Base-by-base conservation (phyloP, 1,140 invertebrate species). In the Heterodera carotae region DNA sequence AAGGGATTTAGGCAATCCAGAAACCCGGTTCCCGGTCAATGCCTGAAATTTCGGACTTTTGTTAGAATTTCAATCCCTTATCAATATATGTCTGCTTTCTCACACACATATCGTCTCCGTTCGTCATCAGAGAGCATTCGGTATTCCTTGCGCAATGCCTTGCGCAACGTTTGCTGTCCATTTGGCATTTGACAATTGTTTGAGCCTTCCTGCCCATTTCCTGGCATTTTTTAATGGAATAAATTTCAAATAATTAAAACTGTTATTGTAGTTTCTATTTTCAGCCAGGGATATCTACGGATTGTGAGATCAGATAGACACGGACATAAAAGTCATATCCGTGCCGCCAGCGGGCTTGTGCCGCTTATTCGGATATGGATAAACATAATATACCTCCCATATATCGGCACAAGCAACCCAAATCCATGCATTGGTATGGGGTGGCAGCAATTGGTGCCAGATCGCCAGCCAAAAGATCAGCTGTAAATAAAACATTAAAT, bases 371-470 rank as follows among this genome's bases (percentile, higher is more conserved):
- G n/a, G n/a, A n/a, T n/a, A n/a, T n/a, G n/a, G n/a, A n/a, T n/a
- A n/a, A n/a, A n/a, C n/a, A n/a, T 22, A 36, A 18, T 39, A 12
- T 76, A 67, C 83, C 83, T 48, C 83, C 83, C 53, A 82, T 82
- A 56, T 75, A 77, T 1, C 25, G 33, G 60, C 74, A 82, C n/a
- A 84, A 66, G 70, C 80, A 82, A 62, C 83, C 83, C 25, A 83
- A 71, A 34, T 85, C 83, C 80, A 84, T 82, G 71, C 82, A 83
- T 69, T 84, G 82, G 39, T 80, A 82, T 2, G 80, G 73, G 0
- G 80, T 84, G 8, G 71, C 31, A 7, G 82, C 75, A 25, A 84
- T 76, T 25, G 83, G 70, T 1, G 79, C 76, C 60, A 84, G 68
- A 59, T 83, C 84, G 25, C 76, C 83, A n/a, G 69, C 80, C 27